Conservation (phyloP, 2,888 invertebrate species). For the Arge pagana region DNA sequence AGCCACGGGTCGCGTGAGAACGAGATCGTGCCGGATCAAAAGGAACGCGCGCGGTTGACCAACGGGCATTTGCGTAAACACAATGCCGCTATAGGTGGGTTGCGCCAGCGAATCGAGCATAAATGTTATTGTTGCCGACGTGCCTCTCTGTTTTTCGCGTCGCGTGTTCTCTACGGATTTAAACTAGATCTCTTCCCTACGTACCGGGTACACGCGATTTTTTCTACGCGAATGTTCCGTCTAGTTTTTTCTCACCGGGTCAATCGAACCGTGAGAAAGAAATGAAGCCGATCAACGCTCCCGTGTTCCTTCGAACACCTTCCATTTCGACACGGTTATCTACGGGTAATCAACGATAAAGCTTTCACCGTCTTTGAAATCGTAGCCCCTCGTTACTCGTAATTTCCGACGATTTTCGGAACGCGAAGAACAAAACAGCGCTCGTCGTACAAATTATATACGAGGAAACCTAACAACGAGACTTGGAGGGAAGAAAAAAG, state of each 20-base stretch:
- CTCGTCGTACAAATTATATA: no score
- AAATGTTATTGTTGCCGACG: no score
- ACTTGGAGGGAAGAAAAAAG: no score
- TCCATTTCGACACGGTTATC: no score
- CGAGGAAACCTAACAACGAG: no score
- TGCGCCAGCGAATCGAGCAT: slow-evolving; percentile 7
- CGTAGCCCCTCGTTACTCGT: no score
- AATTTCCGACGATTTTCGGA: no score
- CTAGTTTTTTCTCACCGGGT: background rate
- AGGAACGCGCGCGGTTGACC: slow-evolving; percentile 4
- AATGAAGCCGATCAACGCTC: no score
- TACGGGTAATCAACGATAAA: no score
- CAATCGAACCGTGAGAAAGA: background rate
- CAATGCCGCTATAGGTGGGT: slow-evolving; percentile 7
- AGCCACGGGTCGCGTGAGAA: slow-evolving; percentile 18
- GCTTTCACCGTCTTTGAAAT: no score
- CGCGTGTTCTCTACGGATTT: background rate
- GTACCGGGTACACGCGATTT: background rate
- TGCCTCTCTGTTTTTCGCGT: background rate
- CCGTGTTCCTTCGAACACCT: no score
- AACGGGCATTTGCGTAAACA: slow-evolving; percentile 21
- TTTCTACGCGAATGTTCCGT: background rate
- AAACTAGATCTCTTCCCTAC: background rate
- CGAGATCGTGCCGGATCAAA: slow-evolving; percentile 9
- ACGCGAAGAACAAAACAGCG: no score